Conservation (phyloP, 2,797 vertebrate genomes). For the Poeciliopsis turneri region DNA sequence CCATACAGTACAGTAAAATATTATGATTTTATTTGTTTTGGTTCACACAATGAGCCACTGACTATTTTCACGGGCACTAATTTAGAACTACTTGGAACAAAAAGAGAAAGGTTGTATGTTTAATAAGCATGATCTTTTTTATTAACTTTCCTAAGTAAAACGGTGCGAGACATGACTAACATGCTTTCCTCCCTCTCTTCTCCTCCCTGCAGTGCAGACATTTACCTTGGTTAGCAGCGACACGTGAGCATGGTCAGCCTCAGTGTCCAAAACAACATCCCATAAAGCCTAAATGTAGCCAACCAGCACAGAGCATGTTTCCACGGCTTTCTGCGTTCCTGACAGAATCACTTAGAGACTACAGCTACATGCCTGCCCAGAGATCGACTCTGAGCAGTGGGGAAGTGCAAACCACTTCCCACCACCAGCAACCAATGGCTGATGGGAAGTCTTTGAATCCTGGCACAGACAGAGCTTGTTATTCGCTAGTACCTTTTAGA, state of each 20-base stretch:
- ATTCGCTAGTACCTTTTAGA: conserved; percentile 33
- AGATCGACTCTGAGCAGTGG: conserved; percentile 9
- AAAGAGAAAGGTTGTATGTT: too few relatives aligned
- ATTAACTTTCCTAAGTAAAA: neutral
- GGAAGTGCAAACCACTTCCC: too few relatives aligned
- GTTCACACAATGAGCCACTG: too few relatives aligned
- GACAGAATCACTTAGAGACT: conserved; percentile 49
- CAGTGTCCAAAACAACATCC: conserved; percentile 19
- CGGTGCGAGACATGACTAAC: neutral
- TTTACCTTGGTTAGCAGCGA: conserved; percentile 69
- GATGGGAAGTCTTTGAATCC: conserved; percentile 16
- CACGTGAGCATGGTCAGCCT: conserved; percentile 55
- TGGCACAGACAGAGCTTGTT: conserved; percentile 23
- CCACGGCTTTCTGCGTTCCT: conserved; percentile 59
- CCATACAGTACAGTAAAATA: too few relatives aligned
- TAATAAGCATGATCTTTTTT: neutral
- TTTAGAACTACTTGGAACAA: too few relatives aligned
- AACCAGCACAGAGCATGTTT: conserved; percentile 58
- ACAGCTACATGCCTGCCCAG: conserved; percentile 33
- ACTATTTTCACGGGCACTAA: too few relatives aligned
- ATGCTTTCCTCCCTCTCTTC: neutral
- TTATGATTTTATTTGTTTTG: too few relatives aligned
- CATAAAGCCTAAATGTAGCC: conserved; percentile 64
- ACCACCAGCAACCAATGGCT: neutral
- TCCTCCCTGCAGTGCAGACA: conserved; percentile 58